A percentile compares a stretch with the other conserved stretches of the same genome.
These are phyloP conservation scores for Lepidurus couesii DNA, from an alignment of 1,140 invertebrate genomes.

Conservation along the genomic window DNA sequence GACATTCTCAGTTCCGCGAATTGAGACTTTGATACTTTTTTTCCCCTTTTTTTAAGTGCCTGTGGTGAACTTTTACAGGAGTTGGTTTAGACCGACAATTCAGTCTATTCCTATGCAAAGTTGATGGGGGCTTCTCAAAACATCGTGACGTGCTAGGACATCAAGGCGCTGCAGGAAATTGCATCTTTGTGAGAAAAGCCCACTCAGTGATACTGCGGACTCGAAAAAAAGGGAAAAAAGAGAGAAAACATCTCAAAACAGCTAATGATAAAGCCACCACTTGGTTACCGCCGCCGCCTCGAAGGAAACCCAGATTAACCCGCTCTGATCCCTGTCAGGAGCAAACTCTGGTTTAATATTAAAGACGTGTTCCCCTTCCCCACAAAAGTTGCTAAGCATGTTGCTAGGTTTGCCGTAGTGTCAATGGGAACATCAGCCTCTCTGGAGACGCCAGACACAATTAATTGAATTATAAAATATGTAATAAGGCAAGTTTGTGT, in stretches of 20 bases:
- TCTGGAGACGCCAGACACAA: neutral
- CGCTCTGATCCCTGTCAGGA: neutral
- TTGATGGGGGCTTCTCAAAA: neutral
- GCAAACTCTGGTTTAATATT: neutral
- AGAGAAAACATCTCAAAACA: neutral
- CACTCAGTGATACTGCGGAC: neutral
- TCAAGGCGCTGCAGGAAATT: neutral
- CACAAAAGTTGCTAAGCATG: neutral
- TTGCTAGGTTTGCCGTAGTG: neutral
- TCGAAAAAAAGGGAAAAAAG: neutral
- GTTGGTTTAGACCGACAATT: constrained; percentile 14
- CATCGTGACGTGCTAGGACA: constrained; percentile 12
- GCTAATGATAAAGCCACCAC: neutral
- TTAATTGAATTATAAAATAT: neutral
- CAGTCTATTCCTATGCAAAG: constrained; percentile 15
- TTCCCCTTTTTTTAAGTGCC: neutral
- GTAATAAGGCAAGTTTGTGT: neutral
- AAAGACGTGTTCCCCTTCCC: neutral
- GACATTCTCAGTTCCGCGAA: too few species aligned
- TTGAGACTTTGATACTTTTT: neutral
- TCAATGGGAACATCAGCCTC: neutral
- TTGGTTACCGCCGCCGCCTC: neutral
- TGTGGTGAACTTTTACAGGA: neutral
- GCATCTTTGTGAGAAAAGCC: neutral
- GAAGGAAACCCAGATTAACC: neutral